phyloP scores from a whole-genome alignment of 2,797 vertebrate genomes.

The Enteromius afrohamiltoni region DNA sequence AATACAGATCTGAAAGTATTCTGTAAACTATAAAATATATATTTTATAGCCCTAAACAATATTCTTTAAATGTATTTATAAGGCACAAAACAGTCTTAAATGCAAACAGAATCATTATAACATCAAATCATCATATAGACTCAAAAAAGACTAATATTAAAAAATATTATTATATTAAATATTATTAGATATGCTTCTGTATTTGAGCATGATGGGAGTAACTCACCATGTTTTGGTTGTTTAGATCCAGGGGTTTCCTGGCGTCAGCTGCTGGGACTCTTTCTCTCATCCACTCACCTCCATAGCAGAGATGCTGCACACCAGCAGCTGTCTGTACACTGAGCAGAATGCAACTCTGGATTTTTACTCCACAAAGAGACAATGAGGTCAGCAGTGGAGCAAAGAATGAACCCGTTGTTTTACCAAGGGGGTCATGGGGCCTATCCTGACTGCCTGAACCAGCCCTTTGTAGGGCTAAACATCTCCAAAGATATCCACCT shows the following conservation, averaged over 20 bases:
- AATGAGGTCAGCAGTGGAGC: slow-evolving; percentile 83
- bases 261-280: slow-evolving; percentile 16
- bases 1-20: not conserved
- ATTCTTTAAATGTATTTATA: not conserved
- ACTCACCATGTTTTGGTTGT: slow-evolving; percentile 77
- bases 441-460: slow-evolving; percentile 76
- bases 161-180: too few relatives aligned
- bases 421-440: slow-evolving; percentile 73
- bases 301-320: slow-evolving; percentile 37
- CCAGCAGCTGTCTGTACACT: slow-evolving; percentile 67
- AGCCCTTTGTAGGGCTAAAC: slow-evolving; percentile 74
- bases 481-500: slow-evolving; percentile 78
- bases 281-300: slow-evolving; percentile 69
- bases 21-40: not conserved
- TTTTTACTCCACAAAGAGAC: slow-evolving; percentile 84
- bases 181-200: not conserved
- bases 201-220: not conserved
- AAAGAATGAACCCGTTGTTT: slow-evolving; percentile 86
- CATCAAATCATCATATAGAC: not conserved
- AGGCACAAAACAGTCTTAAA: not conserved
- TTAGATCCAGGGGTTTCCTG: slow-evolving; percentile 41
- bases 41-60: not conserved
- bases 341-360: slow-evolving; percentile 82
- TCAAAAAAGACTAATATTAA: not conserved
- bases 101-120: not conserved